Evolutionary conservation across 2,888 invertebrate genomes (phyloP), one percentile per base, ranked within the genome.

Genomic region (Eueremaeus valkanovi): DNA sequence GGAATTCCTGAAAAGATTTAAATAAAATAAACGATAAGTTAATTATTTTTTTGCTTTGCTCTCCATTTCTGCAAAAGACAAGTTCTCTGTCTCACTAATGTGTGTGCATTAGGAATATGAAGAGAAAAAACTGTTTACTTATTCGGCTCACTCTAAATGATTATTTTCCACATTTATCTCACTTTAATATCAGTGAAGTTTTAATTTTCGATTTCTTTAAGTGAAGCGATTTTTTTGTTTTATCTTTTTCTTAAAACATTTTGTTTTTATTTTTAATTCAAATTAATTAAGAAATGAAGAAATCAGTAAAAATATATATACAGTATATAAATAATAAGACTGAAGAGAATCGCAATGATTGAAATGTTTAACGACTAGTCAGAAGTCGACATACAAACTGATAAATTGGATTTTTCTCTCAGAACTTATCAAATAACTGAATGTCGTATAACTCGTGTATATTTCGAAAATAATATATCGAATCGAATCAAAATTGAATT

Each of bases 401-500:
- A 58, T 29, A 31, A 58, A 29, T 31, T 58, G 1, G 29, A 27
- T 45, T 11, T 18, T 16, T 16, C 18, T 45, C 16, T 16, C 16
- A 45, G 45, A 29, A 66, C 66, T 66, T 66, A 66, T 66, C 66
- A 66, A 66, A 66, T 40, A 40, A 33, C 66, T 36, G 36, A 24
- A 9, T 27, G 24, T 66, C 24, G 36, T 66, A 36, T 40, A 40
- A 66, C 66, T 66, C 58, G 58, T 58, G 58, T 58, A 58, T 29
- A 58, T 58, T 58, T 31, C 40, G 24, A 66, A 36, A 31, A 66
- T 66, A 66, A 66, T 66, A 66, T 33, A 66, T 66, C 66, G 40
- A 66, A 66, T 40, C 66, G 40, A 66, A 66, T 66, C 66, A 66
- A 66, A n/a, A 66, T 66, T 66, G 40, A 66, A 40, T 66, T 40